These are phyloP conservation scores for Ganaspis sp. DNA, from an alignment of 1,140 invertebrate genomes.

Conservation along the genomic window DNA sequence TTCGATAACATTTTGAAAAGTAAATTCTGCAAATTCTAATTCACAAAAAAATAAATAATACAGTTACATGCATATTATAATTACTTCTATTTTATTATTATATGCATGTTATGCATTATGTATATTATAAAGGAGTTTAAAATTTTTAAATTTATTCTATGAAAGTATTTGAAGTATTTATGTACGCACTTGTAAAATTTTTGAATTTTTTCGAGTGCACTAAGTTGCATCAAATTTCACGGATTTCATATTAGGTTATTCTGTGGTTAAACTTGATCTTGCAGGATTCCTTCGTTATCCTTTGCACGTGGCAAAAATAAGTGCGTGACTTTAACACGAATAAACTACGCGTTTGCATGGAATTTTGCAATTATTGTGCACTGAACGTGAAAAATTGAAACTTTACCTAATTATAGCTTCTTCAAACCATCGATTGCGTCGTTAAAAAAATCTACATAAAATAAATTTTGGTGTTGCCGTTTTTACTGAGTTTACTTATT, in stretches of 20 bases:
- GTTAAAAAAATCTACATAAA: neutral
- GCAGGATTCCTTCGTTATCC: slow-evolving; percentile 5
- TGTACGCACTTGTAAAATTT: neutral
- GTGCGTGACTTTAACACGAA: neutral
- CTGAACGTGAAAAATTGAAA: neutral
- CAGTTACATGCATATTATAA: too few species aligned
- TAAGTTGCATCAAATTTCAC: neutral
- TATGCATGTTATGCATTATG: too few species aligned
- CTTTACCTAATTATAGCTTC: slow-evolving; percentile 3
- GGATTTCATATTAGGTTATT: neutral
- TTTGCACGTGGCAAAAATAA: slow-evolving; percentile 17
- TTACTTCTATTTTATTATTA: too few species aligned
- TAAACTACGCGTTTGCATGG: neutral
- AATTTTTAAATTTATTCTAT: too few species aligned
- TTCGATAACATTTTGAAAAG: too few species aligned
- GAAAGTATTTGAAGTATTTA: too few species aligned
- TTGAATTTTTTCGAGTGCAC: neutral
- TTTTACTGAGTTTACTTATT: too few species aligned
- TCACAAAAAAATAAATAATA: too few species aligned
- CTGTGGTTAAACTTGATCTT: slow-evolving; percentile 19
- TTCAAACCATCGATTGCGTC: neutral
- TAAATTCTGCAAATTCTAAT: too few species aligned
- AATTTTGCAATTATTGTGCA: neutral
- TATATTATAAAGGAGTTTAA: too few species aligned
- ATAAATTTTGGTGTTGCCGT: too few species aligned